These are phyloP conservation scores for Lytechinus variegatus DNA, from an alignment of 35 echinoderm and acorn worm genomes.

Conservation along the genomic window DNA sequence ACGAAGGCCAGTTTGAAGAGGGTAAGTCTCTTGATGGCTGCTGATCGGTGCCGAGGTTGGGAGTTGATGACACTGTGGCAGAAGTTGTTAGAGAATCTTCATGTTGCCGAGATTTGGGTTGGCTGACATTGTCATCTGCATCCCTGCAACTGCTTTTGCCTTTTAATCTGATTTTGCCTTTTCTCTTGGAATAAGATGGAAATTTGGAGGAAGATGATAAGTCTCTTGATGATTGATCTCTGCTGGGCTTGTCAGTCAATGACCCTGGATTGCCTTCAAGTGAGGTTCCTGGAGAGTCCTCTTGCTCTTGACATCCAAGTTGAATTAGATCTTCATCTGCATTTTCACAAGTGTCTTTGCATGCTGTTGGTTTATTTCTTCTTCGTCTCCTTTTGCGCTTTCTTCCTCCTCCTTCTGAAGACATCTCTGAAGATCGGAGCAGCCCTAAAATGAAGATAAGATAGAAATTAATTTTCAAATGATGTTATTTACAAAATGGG, in stretches of 20 bases:
- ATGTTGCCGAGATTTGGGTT: too few relatives aligned
- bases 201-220: background rate
- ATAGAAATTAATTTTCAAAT: too few relatives aligned
- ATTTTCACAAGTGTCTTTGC: background rate
- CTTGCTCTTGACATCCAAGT: background rate
- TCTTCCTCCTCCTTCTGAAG: background rate
- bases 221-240: background rate
- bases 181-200: background rate
- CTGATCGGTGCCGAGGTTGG: too few relatives aligned
- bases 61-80: too few relatives aligned
- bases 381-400: background rate
- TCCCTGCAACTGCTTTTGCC: too few relatives aligned
- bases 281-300: background rate
- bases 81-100: too few relatives aligned
- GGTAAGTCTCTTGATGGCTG: too few relatives aligned
- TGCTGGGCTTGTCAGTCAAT: background rate
- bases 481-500: too few relatives aligned
- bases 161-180: too few relatives aligned
- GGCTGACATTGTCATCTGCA: too few relatives aligned
- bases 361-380: background rate
- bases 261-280: background rate
- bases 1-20: too few relatives aligned
- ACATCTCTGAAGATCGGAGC: background rate
- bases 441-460: too few relatives aligned
- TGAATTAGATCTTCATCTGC: background rate